Conservation (phyloP, 2,797 vertebrate species). For the Betta splendens region DNA sequence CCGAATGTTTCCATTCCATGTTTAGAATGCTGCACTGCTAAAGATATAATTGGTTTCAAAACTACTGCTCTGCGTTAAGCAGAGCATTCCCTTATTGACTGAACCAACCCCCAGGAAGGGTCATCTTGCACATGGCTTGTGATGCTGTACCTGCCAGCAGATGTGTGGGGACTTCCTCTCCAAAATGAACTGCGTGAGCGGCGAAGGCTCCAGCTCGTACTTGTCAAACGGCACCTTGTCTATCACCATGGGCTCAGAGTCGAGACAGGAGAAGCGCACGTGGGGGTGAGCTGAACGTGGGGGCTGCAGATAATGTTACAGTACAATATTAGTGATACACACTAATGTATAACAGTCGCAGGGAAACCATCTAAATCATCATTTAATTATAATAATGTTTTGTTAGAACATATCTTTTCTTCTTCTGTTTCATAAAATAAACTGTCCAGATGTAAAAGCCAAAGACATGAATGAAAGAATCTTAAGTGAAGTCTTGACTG, state of each 20-base stretch:
- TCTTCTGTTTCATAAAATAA: neutral
- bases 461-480: neutral
- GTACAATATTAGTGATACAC: no score
- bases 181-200: constrained; percentile 96
- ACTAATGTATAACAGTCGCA: no score
- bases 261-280: constrained; percentile 93
- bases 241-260: constrained; percentile 98
- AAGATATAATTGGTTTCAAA: no score
- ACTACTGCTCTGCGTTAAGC: no score
- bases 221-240: constrained; percentile 99
- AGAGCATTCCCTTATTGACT: no score
- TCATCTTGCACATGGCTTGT: neutral
- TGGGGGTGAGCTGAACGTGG: constrained; percentile 95
- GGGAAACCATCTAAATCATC: no score
- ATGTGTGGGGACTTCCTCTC: constrained; percentile 95
- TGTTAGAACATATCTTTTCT: no score
- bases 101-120: no score
- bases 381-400: no score
- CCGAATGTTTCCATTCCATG: no score
- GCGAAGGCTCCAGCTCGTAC: constrained; percentile 97
- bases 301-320: constrained; percentile 77
- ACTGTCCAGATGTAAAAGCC: neutral
- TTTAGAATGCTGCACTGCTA: no score
- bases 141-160: constrained; percentile 94
- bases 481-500: neutral